Base-by-base conservation (phyloP, 2,113 vertebrate genomes). In the Planiliza haematocheilus region DNA sequence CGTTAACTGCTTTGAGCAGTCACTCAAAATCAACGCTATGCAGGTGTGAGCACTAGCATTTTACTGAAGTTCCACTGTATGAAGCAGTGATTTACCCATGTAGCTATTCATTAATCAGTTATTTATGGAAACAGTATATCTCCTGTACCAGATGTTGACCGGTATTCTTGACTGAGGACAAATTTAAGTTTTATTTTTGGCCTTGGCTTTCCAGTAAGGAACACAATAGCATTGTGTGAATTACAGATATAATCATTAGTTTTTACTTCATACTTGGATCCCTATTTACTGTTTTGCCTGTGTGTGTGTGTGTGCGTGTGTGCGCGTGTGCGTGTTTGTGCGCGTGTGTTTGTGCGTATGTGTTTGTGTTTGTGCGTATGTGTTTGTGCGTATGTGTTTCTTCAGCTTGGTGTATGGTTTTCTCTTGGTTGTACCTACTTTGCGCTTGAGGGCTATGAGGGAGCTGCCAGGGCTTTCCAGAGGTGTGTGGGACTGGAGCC, bases 351-450 rank as follows among this genome's bases (percentile, higher is more conserved):
- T n/a, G n/a, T n/a, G n/a, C n/a, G n/a, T n/a, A n/a, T n/a, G n/a
- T n/a, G n/a, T n/a, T n/a, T n/a, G n/a, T n/a, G n/a, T n/a, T n/a
- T n/a, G n/a, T n/a, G n/a, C n/a, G n/a, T n/a, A n/a, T n/a, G n/a
- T n/a, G n/a, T n/a, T n/a, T n/a, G n/a, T n/a, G n/a, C n/a, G n/a
- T n/a, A n/a, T n/a, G n/a, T 58, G 4, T 48, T 1, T 65, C 60
- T 3, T 1, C 41, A 99, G 97, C 93, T 99, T 0, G 97, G 96
- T 16, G 96, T 99, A 55, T 99, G 97, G 97, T 99, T 98, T 92
- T 99, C 98, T 42, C 92, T 99, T 10, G 98, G 98, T 56, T 99
- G 98, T 36, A 95, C 97, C 18, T 96, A 97, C 84, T 91, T 99
- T 62, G 91, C 97, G 37, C 83, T 98, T 86, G 94, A 98, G 92